Conservation (phyloP, 2,113 vertebrate genomes). For the Mandrillus leucophaeus region DNA sequence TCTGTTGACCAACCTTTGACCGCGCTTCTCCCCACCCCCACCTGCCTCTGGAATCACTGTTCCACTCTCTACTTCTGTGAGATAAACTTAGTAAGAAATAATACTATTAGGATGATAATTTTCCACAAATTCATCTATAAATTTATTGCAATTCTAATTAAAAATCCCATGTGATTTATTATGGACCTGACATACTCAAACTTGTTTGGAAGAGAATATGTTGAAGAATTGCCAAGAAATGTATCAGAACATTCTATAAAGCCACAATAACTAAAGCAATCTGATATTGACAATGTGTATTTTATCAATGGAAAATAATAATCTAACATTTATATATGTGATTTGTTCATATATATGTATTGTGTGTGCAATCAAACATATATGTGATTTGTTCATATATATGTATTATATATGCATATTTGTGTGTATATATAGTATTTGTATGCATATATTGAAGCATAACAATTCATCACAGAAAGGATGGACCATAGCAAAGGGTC, state of each 20-base stretch:
- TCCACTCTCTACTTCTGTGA: not conserved
- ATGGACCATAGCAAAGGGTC: not conserved
- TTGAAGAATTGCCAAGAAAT: not conserved
- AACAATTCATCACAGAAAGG: not conserved
- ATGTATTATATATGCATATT: not conserved
- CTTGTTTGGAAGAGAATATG: not conserved
- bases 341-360: not conserved
- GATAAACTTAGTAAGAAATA: not conserved
- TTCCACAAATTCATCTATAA: not conserved
- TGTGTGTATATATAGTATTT: not conserved
- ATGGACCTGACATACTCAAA: not conserved
- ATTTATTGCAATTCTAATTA: not conserved
- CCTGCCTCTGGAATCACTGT: not conserved
- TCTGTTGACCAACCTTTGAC: not conserved
- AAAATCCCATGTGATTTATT: not conserved
- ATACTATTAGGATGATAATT: not conserved
- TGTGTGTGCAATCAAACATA: not conserved
- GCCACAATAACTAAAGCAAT: not conserved
- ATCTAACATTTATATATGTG: not conserved
- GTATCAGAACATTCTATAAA: not conserved
- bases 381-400: not conserved
- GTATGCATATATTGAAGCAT: not conserved
- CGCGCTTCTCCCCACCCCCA: too few relatives aligned
- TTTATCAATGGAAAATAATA: slow-evolving; percentile 1
- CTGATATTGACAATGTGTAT: not conserved